Evolutionary conservation across 2,797 vertebrate species (phyloP).

Genomic region (Alcedo atthis): DNA sequence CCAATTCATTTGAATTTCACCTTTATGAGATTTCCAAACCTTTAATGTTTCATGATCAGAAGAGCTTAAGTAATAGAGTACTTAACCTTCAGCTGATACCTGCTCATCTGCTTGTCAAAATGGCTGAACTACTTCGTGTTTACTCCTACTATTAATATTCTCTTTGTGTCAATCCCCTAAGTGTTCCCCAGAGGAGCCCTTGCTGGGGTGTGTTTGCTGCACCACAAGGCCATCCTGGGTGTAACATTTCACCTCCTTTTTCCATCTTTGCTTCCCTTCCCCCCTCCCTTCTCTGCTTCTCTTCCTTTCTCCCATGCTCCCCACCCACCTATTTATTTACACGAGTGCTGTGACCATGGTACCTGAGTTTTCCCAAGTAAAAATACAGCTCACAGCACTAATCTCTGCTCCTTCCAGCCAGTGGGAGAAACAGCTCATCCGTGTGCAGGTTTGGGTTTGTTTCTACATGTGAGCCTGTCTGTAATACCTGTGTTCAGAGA

Average conservation of each 20-base stretch:
- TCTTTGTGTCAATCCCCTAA: background rate
- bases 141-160: background rate
- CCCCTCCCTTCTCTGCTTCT: slow-evolving; percentile 6
- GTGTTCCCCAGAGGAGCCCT: background rate
- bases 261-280: background rate
- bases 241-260: background rate
- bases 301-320: slow-evolving; percentile 1
- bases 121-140: background rate
- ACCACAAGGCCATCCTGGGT: background rate
- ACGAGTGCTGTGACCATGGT: slow-evolving; percentile 42
- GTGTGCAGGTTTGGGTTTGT: slow-evolving; percentile 58
- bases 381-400: slow-evolving; percentile 47
- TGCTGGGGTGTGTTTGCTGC: slow-evolving; percentile 4
- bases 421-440: slow-evolving; percentile 10
- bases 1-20: background rate
- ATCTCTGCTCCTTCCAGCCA: slow-evolving; percentile 31
- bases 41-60: background rate
- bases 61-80: background rate
- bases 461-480: slow-evolving; percentile 29
- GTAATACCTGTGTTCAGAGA: background rate
- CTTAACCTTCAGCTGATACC: background rate
- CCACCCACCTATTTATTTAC: slow-evolving; percentile 58
- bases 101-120: background rate
- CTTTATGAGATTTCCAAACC: background rate
- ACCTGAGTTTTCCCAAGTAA: slow-evolving; percentile 36